phyloP scores from a whole-genome alignment of 92 coral and sea anemone species.

The Palythoa heliodiscus region DNA sequence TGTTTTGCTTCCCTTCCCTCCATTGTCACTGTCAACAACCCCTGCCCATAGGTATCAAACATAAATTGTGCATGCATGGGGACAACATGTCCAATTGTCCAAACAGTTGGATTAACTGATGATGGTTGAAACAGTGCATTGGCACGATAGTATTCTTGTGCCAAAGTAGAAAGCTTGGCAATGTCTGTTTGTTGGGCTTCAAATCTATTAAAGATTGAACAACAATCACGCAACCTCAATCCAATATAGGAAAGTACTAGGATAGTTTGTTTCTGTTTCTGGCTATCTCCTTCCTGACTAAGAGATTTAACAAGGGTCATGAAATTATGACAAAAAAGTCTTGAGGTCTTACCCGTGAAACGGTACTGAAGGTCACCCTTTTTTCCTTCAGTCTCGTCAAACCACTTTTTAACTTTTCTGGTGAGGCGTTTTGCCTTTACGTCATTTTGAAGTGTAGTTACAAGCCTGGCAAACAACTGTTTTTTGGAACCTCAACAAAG shows the following conservation, averaged over 20 bases:
- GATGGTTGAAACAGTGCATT: constrained; percentile 60
- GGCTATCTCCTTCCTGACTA: constrained; percentile 52
- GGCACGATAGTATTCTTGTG: constrained; percentile 61
- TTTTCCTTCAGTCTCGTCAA: constrained; percentile 70
- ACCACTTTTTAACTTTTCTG: constrained; percentile 68
- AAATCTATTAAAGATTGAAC: constrained; percentile 61
- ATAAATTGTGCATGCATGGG: neutral
- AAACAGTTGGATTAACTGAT: constrained; percentile 29
- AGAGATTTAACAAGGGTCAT: constrained; percentile 51
- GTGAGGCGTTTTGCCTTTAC: constrained; percentile 66
- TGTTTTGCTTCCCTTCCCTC: neutral
- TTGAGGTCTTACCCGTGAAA: constrained; percentile 77
- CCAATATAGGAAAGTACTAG: constrained; percentile 50
- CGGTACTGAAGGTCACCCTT: constrained; percentile 64
- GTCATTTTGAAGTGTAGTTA: constrained; percentile 62
- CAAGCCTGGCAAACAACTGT: constrained; percentile 59
- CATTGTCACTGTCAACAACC: neutral
- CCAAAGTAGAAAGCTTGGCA: constrained; percentile 42
- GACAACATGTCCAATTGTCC: neutral
- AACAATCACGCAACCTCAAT: constrained; percentile 59
- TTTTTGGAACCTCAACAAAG: constrained; percentile 62
- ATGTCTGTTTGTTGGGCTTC: constrained; percentile 38
- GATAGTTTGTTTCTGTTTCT: constrained; percentile 67
- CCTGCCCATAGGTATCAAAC: neutral
- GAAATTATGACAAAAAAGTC: constrained; percentile 65